Evolutionary conservation across 2,113 vertebrate genomes (phyloP).

Genomic region (Protomyctophum bolini): DNA sequence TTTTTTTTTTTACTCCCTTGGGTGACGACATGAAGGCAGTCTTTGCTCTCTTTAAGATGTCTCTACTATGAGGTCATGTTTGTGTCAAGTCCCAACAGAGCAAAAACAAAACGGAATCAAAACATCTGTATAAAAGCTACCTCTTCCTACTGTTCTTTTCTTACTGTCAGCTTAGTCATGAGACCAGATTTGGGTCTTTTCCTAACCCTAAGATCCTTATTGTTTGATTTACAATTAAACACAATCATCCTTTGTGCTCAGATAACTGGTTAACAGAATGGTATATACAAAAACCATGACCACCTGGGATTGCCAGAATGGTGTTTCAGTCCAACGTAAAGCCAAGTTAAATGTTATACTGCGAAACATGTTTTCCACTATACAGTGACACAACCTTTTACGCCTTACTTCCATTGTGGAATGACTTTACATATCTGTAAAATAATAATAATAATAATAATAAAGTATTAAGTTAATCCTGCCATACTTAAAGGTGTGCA

Average conservation of each 20-base stretch:
- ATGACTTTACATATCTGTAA: not conserved
- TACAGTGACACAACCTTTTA: not conserved
- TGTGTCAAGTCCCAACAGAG: no score
- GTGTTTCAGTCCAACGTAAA: not conserved
- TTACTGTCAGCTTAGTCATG: not conserved
- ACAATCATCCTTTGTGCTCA: no score
- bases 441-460: not conserved
- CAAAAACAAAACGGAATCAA: no score
- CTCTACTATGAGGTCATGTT: no score
- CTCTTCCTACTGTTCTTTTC: not conserved
- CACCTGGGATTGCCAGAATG: no score
- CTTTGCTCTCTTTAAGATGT: no score
- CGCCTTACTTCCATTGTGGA: not conserved
- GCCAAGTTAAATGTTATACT: not conserved
- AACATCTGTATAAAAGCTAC: conserved; percentile 7
- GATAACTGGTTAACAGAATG: no score
- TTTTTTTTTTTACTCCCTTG: no score
- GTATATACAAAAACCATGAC: no score
- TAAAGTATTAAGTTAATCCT: not conserved
- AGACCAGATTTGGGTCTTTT: not conserved
- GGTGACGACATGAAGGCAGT: no score
- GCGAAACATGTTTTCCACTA: not conserved
- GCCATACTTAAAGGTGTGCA: not conserved
- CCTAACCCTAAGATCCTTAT: no score
- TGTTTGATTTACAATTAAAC: no score